These are phyloP conservation scores for Phaonia tiefii DNA, from an alignment of 2,888 invertebrate species.

Conservation along the genomic window DNA sequence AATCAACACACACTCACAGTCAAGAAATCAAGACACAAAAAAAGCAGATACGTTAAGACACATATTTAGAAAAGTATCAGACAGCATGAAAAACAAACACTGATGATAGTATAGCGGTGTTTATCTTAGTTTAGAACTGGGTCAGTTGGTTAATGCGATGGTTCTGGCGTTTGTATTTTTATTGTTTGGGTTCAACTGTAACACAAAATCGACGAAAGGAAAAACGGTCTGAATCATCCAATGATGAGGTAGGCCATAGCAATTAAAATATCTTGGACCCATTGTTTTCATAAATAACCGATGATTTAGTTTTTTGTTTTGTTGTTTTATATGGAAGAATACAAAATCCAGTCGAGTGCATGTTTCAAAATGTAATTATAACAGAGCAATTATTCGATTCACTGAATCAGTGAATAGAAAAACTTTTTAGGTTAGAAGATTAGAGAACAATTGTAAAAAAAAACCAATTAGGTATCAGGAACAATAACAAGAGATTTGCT, in stretches of 20 bases:
- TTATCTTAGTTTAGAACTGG: conserved; percentile 53
- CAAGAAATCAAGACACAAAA: neutral
- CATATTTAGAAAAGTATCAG: conserved; percentile 62
- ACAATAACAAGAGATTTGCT: neutral
- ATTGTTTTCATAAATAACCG: conserved; percentile 20
- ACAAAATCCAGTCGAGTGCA: no score
- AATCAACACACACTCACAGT: neutral
- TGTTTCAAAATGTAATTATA: conserved; percentile 40
- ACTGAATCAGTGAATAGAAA: neutral
- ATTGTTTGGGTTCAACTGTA: neutral
- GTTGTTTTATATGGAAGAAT: neutral
- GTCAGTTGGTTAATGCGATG: conserved; percentile 67
- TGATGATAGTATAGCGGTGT: conserved; percentile 34
- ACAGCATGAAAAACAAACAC: conserved; percentile 28
- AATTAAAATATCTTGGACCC: neutral
- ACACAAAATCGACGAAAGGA: conserved; percentile 2
- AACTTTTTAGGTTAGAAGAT: conserved; percentile 26
- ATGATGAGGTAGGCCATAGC: neutral
- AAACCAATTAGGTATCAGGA: no score
- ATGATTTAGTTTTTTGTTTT: neutral
- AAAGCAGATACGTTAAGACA: conserved; percentile 42
- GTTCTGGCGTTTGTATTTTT: conserved; percentile 10
- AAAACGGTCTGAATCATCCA: conserved; percentile 3
- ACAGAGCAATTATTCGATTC: neutral
- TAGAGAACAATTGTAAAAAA: neutral